Base-by-base conservation (phyloP, 37 sponge, comb jelly and placozoan species). In the Crambe crambe region DNA sequence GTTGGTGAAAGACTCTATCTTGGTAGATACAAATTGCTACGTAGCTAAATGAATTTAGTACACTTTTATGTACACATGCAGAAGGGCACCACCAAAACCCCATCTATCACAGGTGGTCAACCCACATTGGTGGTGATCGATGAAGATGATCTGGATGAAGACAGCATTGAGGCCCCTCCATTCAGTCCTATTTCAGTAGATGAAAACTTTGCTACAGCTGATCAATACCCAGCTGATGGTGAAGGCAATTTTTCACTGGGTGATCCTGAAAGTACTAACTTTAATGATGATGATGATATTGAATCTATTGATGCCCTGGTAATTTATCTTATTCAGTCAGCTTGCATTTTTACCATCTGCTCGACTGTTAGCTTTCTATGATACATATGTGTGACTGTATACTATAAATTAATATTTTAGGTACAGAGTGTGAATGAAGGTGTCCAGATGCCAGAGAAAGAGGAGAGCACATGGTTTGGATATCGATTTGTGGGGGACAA, bases 401-500 rank as follows among this genome's bases (percentile, higher is more conserved):
- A 9, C 15, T 25, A 60, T 26, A 5, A 22, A 9, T 60, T n/a
- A n/a, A 21, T 60, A 60, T 60, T 25, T 26, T 60, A 60, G 61
- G 5, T 22, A 60, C 18, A 26, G 26, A 26, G 25, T 60, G 61
- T 26, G 27, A 23, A 60, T 21, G 61, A 60, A 20, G 17, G 61
- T 60, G 61, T 60, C 61, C 61, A 5, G 27, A 25, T 60, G 17
- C 61, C 61, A 21, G 61, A 60, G 61, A 60, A 60, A 25, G 27
- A n/a, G 27, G 27, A 25, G 23, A 25, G 27, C 6, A 25, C 61
- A n/a, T 47, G 75, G 75, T 54, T 27, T 8, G 37, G 59, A 2
- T 74, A 54, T 51, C 34, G 38, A 44, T 6, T 47, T 47, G 51
- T 47, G 51, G 51, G 51, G 12, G 51, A 75, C n/a, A 61, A 77